phyloP scores from a whole-genome alignment of 2,113 vertebrate genomes.

The Silurus meridionalis region DNA sequence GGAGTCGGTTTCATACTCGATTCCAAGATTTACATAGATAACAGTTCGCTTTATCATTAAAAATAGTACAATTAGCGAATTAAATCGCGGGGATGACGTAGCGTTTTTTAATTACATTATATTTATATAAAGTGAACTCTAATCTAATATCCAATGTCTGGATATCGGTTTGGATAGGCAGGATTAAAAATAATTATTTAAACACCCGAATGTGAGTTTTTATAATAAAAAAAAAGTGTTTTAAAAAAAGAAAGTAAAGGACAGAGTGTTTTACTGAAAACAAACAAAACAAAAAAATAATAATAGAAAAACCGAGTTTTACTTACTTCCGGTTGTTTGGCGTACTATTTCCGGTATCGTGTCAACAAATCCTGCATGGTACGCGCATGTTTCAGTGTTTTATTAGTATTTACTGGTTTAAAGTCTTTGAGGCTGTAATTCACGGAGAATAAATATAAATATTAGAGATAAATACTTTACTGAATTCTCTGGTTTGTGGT shows the following conservation, averaged over 20 bases:
- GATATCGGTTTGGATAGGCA: neutral
- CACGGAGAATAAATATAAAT: neutral
- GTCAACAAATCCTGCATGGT: constrained; percentile 40
- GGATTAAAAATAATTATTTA: neutral
- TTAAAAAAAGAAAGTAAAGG: neutral
- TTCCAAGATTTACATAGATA: neutral
- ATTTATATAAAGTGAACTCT: neutral
- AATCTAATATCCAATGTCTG: neutral
- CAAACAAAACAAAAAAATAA: no score
- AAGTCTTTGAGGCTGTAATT: neutral
- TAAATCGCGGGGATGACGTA: no score
- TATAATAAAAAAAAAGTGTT: neutral
- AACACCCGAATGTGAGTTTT: neutral
- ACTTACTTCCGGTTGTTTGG: constrained; percentile 22
- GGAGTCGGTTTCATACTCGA: neutral
- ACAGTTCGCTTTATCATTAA: neutral
- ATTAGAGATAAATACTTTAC: neutral
- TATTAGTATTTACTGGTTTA: neutral
- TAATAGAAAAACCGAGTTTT: no score
- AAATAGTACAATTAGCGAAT: neutral
- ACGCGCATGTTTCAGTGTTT: neutral
- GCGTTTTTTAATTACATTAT: neutral
- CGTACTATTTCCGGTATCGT: constrained; percentile 17
- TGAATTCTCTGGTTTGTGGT: neutral
- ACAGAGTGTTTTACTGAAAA: neutral